Conservation (phyloP, 2,888 invertebrate species). For the Polyommatus icarus region DNA sequence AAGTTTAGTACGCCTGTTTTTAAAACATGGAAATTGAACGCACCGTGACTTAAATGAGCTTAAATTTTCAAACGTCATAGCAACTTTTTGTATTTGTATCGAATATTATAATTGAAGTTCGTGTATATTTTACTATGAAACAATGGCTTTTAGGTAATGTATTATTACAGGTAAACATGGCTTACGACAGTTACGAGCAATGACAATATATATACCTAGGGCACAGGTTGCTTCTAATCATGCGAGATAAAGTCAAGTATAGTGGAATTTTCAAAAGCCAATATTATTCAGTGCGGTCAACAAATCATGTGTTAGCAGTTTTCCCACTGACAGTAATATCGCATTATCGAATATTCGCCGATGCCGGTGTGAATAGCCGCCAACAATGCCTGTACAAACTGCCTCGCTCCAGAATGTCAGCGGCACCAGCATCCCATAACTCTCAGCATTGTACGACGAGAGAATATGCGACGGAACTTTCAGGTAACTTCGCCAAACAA, state of each 20-base stretch:
- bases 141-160: too few relatives aligned
- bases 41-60: neutral
- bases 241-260: too few relatives aligned
- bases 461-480: neutral
- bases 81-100: neutral
- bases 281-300: neutral
- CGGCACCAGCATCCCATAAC: slow-evolving; percentile 36
- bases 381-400: slow-evolving; percentile 33
- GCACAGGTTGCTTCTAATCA: too few relatives aligned
- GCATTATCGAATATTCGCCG: slow-evolving; percentile 16
- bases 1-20: too few relatives aligned
- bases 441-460: slow-evolving; percentile 34
- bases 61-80: neutral
- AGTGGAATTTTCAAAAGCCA: neutral
- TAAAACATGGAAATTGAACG: too few relatives aligned
- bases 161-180: too few relatives aligned
- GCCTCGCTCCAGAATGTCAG: slow-evolving; percentile 32
- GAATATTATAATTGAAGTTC: neutral
- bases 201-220: too few relatives aligned
- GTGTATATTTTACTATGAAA: too few relatives aligned
- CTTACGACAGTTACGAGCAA: too few relatives aligned
- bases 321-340: slow-evolving; percentile 4
- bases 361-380: slow-evolving; percentile 21
- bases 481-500: neutral
- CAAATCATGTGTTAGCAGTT: neutral